Evolutionary conservation across 2,797 vertebrate genomes (phyloP).

Genomic region (Lateolabrax maculatus): DNA sequence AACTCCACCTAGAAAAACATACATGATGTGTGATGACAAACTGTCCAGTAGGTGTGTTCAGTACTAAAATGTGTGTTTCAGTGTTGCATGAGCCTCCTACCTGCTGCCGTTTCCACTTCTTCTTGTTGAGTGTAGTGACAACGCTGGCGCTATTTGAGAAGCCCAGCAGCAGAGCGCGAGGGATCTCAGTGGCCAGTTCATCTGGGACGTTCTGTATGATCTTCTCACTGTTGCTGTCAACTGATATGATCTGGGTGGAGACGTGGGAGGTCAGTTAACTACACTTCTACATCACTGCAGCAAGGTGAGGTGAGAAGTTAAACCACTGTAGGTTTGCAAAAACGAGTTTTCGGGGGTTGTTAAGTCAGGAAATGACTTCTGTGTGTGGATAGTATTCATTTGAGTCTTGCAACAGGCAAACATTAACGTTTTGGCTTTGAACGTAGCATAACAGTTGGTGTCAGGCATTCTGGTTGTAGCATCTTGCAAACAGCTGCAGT

Average conservation of each 20-base stretch:
- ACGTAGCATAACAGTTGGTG: not conserved
- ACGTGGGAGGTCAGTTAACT: not conserved
- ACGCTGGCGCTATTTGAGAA: conserved; percentile 23
- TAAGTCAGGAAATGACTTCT: too few relatives aligned
- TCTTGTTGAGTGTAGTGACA: conserved; percentile 71
- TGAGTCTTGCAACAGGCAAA: not conserved
- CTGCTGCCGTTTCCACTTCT: conserved; percentile 81
- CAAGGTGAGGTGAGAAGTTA: not conserved
- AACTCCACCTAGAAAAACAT: conserved; percentile 70
- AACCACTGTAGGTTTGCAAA: not conserved
- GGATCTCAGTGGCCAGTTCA: conserved; percentile 74
- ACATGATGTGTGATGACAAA: not conserved
- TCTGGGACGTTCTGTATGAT: conserved; percentile 83
- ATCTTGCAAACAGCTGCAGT: too few relatives aligned
- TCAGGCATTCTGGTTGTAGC: too few relatives aligned
- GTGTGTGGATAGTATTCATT: not conserved
- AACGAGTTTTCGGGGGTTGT: too few relatives aligned
- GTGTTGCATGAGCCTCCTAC: conserved; percentile 48
- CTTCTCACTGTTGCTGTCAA: conserved; percentile 32
- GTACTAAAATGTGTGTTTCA: not conserved
- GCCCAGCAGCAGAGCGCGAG: conserved; percentile 60
- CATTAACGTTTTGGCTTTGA: not conserved
- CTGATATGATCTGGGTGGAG: conserved; percentile 72
- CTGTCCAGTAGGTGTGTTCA: not conserved
- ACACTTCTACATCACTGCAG: conserved; percentile 5